Evolutionary conservation across 2,888 invertebrate genomes (phyloP), one percentile per base, ranked within the genome.

Genomic region (Dryococelus australis): DNA sequence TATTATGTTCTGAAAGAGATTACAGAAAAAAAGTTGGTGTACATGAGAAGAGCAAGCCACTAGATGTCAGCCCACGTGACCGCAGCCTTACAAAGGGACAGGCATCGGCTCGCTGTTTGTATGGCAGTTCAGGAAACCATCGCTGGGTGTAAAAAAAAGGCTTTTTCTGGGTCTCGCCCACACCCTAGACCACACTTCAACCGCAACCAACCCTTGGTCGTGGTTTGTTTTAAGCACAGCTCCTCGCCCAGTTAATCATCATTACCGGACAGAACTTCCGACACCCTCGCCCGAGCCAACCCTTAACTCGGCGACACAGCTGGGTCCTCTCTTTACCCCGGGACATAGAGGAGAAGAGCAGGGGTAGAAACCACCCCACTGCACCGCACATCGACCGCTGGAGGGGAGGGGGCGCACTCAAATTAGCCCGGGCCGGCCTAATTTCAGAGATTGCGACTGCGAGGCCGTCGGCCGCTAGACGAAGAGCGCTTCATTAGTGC

Each of bases 191-290:
- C 16, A 16, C 12, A 0, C 16, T 16, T 47, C 47, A 16, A 47
- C 47, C 47, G 16, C 47, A 47, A 47, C 47, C 47, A 35, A 16
- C 47, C 16, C 16, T 16, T 47, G 47, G 65, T 65, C n/a, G 65
- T n/a, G 65, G 65, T 65, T 65, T 65, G 65, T 65, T 65, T 65
- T 65, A 65, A 65, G 24, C 65, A 65, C 65, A n/a, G 65, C n/a
- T 65, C 65, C 65, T 65, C 65, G 65, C 65, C 65, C 65, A n/a
- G 65, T 65, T 65, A 65, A 65, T 65, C 65, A 65, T 65, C 65
- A n/a, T 65, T 65, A 65, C 65, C 65, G 24, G 8, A n/a, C 65
- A n/a, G 65, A 65, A 65, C 24, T 65, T 51, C 8, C 65, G 24
- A 65, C 24, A 65, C 51, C 51, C 51, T 51, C 51, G 51, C 65